Conservation (phyloP, 2,797 vertebrate genomes). For the Artibeus jamaicensis region DNA sequence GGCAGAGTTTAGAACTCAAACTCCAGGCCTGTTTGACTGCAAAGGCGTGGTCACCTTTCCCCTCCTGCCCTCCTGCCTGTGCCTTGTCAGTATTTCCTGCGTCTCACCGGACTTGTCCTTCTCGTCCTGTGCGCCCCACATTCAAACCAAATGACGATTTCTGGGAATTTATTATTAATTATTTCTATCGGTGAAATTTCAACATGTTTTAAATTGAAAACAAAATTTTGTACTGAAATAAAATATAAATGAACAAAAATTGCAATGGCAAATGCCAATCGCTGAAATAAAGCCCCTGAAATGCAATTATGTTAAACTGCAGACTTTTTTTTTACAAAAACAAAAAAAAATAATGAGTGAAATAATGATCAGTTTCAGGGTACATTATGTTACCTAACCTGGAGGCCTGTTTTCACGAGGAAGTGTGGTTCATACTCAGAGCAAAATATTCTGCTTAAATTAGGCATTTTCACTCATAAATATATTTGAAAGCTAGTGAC, state of each 20-base stretch:
- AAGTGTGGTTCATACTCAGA: not conserved
- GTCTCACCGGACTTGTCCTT: not conserved
- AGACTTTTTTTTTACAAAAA: not conserved
- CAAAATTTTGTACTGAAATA: not conserved
- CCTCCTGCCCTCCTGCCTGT: not conserved
- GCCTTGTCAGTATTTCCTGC: not conserved
- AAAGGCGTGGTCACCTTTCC: not conserved
- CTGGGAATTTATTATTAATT: not conserved
- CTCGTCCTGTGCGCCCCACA: not conserved
- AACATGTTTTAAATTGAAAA: not conserved
- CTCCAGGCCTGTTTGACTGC: rapidly evolving
- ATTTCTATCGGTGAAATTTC: not conserved
- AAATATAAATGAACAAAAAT: not conserved
- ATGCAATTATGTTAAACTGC: not conserved
- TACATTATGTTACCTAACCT: not conserved
- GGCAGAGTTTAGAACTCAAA: not conserved
- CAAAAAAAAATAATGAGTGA: not conserved
- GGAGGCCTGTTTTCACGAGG: not conserved
- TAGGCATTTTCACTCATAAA: not conserved
- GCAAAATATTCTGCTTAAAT: not conserved
- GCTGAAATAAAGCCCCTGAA: not conserved
- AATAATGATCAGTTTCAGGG: not conserved
- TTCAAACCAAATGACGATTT: not conserved
- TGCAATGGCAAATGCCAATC: not conserved
- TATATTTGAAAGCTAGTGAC: not conserved